phyloP scores from a whole-genome alignment of 2,888 invertebrate genomes.

The Prionchulus punctatus region DNA sequence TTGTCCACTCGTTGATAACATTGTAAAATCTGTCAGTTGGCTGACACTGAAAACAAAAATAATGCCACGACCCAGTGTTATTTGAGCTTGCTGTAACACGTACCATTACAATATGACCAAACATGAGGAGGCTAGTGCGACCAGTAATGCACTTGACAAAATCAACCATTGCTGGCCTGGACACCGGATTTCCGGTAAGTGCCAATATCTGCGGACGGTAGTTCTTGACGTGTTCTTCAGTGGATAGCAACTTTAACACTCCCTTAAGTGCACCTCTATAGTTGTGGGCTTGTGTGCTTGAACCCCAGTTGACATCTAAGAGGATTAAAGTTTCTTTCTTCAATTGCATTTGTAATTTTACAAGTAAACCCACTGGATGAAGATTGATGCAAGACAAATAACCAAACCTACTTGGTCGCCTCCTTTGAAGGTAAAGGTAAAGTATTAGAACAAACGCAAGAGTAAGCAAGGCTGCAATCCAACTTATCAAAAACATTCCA shows the following conservation, averaged over 20 bases:
- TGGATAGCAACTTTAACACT: slow-evolving; percentile 66
- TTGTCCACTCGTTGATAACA: neutral
- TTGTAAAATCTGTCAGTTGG: no score
- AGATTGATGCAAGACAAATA: no score
- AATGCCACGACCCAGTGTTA: no score
- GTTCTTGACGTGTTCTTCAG: slow-evolving; percentile 91
- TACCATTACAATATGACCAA: slow-evolving; percentile 69
- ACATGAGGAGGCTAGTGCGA: slow-evolving; percentile 67
- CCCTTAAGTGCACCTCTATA: slow-evolving; percentile 77
- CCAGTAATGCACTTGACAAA: slow-evolving; percentile 79
- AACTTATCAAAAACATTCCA: slow-evolving; percentile 43
- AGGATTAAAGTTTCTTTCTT: neutral
- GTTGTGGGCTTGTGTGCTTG: slow-evolving; percentile 84
- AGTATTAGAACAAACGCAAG: slow-evolving; percentile 45
- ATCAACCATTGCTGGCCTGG: slow-evolving; percentile 71
- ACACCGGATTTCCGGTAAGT: slow-evolving; percentile 62
- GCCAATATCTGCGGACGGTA: slow-evolving; percentile 82
- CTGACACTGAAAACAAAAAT: no score
- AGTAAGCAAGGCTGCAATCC: slow-evolving; percentile 41
- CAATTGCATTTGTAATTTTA: no score
- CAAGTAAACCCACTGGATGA: no score
- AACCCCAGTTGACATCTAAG: slow-evolving; percentile 81
- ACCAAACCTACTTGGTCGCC: slow-evolving; percentile 57
- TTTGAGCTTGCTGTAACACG: slow-evolving; percentile 13
- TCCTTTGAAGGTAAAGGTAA: slow-evolving; percentile 75